Evolutionary conservation across 2,113 vertebrate genomes (phyloP).

Genomic region (Heptranchias perlo): DNA sequence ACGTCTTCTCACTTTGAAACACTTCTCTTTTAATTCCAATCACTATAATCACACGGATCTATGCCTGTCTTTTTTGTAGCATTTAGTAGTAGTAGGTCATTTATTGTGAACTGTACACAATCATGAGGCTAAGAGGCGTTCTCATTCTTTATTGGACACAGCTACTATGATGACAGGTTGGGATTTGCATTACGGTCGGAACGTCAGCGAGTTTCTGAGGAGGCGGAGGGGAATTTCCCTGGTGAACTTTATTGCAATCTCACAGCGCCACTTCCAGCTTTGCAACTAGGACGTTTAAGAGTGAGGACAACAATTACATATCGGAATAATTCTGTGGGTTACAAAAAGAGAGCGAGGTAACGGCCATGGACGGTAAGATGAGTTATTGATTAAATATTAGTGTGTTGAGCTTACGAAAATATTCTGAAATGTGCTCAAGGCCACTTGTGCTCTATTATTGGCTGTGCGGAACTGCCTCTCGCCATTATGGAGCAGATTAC

Average conservation of each 20-base stretch:
- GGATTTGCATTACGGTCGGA: background rate
- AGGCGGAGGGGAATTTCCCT: constrained; percentile 18
- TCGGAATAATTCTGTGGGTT: background rate
- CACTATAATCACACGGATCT: background rate
- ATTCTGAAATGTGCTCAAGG: background rate
- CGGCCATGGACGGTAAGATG: constrained; percentile 17
- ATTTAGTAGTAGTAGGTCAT: background rate
- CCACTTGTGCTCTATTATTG: background rate
- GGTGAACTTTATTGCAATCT: background rate
- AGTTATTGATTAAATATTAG: background rate
- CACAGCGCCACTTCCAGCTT: background rate
- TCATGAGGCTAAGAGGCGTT: background rate
- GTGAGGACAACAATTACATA: constrained; percentile 3
- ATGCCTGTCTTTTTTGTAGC: background rate
- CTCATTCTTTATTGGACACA: background rate
- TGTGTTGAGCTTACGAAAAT: background rate
- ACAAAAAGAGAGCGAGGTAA: background rate
- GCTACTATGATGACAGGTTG: background rate
- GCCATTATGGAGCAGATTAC: background rate
- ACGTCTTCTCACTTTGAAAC: background rate
- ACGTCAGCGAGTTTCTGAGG: constrained; percentile 8
- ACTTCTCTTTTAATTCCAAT: background rate
- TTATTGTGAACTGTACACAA: background rate
- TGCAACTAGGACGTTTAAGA: background rate
- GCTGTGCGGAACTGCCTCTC: background rate